Percentiles rank a stretch among this genome's conserved stretches.
These are phyloP conservation scores for Heteractis magnifica DNA, from an alignment of 92 coral and sea anemone species.

Conservation along the genomic window DNA sequence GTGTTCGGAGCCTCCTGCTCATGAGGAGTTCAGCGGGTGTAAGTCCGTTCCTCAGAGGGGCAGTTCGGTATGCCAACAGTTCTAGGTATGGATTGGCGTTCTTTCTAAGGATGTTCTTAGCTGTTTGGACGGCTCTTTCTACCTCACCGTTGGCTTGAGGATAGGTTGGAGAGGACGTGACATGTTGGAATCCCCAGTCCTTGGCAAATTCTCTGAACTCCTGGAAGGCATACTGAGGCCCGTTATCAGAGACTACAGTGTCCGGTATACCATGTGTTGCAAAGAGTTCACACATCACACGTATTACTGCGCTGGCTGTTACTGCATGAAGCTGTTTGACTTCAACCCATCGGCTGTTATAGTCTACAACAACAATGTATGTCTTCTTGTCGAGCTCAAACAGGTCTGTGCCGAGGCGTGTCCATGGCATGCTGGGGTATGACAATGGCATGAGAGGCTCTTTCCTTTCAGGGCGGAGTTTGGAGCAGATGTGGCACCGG, in stretches of 20 bases:
- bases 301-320: slow-evolving; percentile 22
- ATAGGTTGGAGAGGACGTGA: slow-evolving; percentile 23
- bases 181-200: slow-evolving; percentile 20
- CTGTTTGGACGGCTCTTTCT: slow-evolving; percentile 29
- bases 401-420: slow-evolving; percentile 34
- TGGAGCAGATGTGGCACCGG: slow-evolving; percentile 44
- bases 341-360: slow-evolving; percentile 32
- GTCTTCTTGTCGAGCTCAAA: slow-evolving; percentile 34
- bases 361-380: slow-evolving; percentile 31
- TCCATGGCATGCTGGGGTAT: slow-evolving; percentile 37
- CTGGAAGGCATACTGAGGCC: slow-evolving; percentile 36
- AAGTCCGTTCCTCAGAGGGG: too few relatives aligned
- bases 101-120: slow-evolving; percentile 37
- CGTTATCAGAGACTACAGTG: slow-evolving; percentile 40
- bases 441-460: slow-evolving; percentile 52
- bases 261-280: slow-evolving; percentile 57
- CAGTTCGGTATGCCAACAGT: too few relatives aligned
- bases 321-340: slow-evolving; percentile 5
- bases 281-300: slow-evolving; percentile 27
- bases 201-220: slow-evolving; percentile 29
- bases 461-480: slow-evolving; percentile 32
- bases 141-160: slow-evolving; percentile 32
- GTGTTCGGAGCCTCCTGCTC: too few relatives aligned
- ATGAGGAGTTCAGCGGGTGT: too few relatives aligned
- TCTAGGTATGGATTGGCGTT: neutral